Base-by-base conservation (phyloP, 2,888 invertebrate species). In the Alloplasta piceator region DNA sequence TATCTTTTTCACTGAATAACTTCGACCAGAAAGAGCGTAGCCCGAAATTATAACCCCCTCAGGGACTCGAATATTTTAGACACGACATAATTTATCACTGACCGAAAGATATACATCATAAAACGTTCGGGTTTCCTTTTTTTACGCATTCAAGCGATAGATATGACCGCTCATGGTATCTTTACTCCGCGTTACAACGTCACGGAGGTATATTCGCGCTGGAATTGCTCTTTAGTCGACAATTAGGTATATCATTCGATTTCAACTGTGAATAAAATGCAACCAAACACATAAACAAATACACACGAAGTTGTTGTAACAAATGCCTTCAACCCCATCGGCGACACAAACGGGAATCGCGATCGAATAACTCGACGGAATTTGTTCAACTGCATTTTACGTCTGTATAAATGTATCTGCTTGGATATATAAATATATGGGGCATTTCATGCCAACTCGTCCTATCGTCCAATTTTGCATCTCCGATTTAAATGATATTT, bases 201-300 rank as follows among this genome's bases (percentile, higher is more conserved):
- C 6, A 36, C 38, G 4, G 39, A 58, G 61, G 56, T 66, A 56
- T 55, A 61, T 63, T 72, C 67, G 61, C 56, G 7, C 43, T 60
- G 78, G 74, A 81, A 81, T 81, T 81, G 81, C 74, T 78, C 78
- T 81, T 81, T 81, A 81, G 78, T 38, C 81, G 81, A 74, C 81
- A 78, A 81, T 81, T 81, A 81, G 78, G 81, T 81, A 81, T 81
- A 81, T 75, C 81, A 74, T 55, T 78, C 61, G 68, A 50, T 41
- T 16, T 2, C 58, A 70, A 52, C 60, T 38, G n/a, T 64, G 14
- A 67, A 77, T 67, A 81, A 68, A 73, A 61, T 36, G 74, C 48
- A 41, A 10, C 26, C 26, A 26, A 26, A 26, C 26, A 26, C 26
- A 26, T 26, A 26, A 26, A 26, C 26, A 26, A 26, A 26, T 26